Percentiles rank a stretch among this genome's conserved stretches.
phyloP scores from a whole-genome alignment of 2,113 vertebrate species.

The Syrmaticus mikado region DNA sequence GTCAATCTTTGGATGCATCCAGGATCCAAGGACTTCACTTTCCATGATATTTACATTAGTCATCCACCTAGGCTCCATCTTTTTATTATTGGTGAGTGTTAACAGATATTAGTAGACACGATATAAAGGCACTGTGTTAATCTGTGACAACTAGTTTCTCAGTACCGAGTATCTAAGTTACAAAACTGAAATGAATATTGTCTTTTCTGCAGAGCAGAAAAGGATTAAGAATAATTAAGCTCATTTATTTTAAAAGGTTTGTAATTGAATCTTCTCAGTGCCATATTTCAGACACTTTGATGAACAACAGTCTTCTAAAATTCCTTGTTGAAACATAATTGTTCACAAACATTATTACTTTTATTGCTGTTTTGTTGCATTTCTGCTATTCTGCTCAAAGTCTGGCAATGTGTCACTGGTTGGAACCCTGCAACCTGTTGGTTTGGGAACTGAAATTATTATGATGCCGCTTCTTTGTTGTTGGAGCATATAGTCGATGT shows the following conservation, averaged over 20 bases:
- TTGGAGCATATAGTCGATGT: constrained; percentile 45
- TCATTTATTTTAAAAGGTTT: constrained; percentile 52
- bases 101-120: neutral
- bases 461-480: constrained; percentile 41
- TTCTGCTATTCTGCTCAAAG: neutral
- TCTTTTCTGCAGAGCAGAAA: constrained; percentile 9
- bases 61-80: neutral
- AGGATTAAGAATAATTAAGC: constrained; percentile 54
- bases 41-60: neutral
- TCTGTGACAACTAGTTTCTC: constrained; percentile 17
- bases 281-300: constrained; percentile 46
- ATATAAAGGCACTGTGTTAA: neutral
- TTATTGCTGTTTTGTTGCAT: neutral
- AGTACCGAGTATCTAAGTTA: neutral
- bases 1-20: neutral
- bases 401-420: neutral
- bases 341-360: constrained; percentile 26
- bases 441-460: constrained; percentile 34
- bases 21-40: neutral
- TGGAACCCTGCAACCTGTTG: neutral
- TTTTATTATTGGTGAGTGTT: neutral
- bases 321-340: constrained; percentile 33
- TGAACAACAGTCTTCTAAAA: constrained; percentile 40
- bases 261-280: constrained; percentile 9
- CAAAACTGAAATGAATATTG: constrained; percentile 43